A percentile compares a stretch with the other conserved stretches of the same genome.
Evolutionary conservation across 2,888 invertebrate species (phyloP).

Genomic region (Chesias legatella): DNA sequence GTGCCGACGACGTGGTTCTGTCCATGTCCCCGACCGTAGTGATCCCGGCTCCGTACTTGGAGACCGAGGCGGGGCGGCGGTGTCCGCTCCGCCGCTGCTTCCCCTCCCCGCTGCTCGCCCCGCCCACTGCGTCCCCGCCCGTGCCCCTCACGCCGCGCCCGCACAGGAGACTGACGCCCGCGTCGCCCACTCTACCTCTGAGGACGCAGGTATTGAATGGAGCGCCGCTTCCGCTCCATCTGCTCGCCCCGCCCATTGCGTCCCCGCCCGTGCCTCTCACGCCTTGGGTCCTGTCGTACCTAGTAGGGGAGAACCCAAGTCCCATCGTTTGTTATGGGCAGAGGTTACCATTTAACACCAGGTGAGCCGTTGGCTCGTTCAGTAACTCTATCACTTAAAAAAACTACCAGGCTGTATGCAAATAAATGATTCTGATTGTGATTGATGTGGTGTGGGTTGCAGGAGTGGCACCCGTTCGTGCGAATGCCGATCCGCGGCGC

Average conservation of each 20-base stretch:
- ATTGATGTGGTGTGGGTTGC: constrained; percentile 40
- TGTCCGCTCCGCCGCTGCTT: constrained; percentile 87
- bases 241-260: constrained; percentile 32
- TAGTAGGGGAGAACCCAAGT: too few relatives aligned
- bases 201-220: constrained; percentile 3
- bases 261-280: constrained; percentile 26
- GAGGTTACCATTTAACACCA: too few relatives aligned
- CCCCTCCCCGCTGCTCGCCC: constrained; percentile 41
- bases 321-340: too few relatives aligned
- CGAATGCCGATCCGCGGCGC: constrained; percentile 84
- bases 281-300: too few relatives aligned
- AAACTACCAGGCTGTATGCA: too few relatives aligned
- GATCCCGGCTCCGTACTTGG: constrained; percentile 92
- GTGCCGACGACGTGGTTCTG: constrained; percentile 67
- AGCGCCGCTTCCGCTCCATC: constrained; percentile 1
- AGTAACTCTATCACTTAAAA: too few relatives aligned
- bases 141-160: constrained; percentile 25
- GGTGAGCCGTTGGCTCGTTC: too few relatives aligned
- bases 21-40: constrained; percentile 93
- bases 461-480: constrained; percentile 87
- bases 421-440: too few relatives aligned
- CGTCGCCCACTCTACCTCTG: constrained; percentile 11
- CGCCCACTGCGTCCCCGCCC: constrained; percentile 28
- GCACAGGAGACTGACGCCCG: constrained; percentile 16
- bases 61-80: constrained; percentile 89